Evolutionary conservation across 2,888 invertebrate genomes (phyloP).

Genomic region (Parnassius mnemosyne): DNA sequence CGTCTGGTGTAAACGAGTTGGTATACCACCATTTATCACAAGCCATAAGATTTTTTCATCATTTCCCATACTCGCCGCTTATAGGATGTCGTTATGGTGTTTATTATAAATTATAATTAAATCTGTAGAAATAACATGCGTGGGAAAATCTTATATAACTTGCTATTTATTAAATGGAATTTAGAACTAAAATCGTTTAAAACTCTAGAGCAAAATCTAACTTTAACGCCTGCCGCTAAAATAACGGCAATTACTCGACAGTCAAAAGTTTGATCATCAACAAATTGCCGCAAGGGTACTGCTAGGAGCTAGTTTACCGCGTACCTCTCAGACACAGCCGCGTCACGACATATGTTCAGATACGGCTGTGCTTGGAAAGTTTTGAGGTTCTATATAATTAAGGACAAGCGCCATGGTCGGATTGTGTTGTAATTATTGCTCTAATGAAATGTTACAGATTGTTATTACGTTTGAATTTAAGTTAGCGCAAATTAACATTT

Average conservation of each 20-base stretch:
- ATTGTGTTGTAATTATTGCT: not conserved
- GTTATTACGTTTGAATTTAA: no score
- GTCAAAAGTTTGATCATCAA: constrained; percentile 41
- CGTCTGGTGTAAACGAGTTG: no score
- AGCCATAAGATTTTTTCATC: no score
- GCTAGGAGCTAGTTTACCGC: constrained; percentile 39
- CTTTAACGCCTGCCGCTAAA: constrained; percentile 28
- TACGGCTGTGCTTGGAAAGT: constrained; percentile 12
- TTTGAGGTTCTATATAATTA: constrained; percentile 12
- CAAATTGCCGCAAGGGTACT: constrained; percentile 46
- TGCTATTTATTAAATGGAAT: not conserved
- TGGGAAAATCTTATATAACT: no score
- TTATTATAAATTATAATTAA: no score
- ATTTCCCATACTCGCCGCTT: no score
- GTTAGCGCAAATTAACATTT: no score
- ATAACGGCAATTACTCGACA: constrained; percentile 30
- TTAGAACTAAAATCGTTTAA: not conserved
- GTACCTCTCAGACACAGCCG: constrained; percentile 28
- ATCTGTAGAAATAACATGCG: no score
- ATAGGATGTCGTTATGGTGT: no score
- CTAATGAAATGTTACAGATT: not conserved
- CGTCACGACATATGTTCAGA: constrained; percentile 14
- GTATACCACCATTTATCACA: no score
- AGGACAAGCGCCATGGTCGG: not conserved
- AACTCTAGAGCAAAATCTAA: not conserved